Evolutionary conservation across 92 coral and sea anemone species (phyloP).

Genomic region (Epizoanthus illoricatus): DNA sequence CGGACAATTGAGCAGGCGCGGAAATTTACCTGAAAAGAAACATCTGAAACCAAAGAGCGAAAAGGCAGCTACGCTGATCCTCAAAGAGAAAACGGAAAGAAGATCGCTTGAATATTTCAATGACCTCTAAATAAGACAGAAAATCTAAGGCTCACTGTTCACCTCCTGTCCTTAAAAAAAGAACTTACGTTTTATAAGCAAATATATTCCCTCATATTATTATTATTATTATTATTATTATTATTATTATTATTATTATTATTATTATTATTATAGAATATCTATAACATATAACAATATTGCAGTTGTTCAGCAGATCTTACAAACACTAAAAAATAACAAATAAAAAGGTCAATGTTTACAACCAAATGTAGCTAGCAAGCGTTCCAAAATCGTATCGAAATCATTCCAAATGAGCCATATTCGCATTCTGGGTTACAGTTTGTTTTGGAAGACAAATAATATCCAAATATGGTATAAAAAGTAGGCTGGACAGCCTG

Average conservation of each 20-base stretch:
- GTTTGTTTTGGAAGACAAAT: neutral
- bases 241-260: no score
- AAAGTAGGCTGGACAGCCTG: no score
- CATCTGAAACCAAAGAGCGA: neutral
- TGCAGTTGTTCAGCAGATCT: no score
- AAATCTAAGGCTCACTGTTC: neutral
- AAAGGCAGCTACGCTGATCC: neutral
- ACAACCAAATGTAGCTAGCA: no score
- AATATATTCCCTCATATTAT: neutral
- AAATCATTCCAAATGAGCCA: no score
- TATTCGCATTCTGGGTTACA: neutral
- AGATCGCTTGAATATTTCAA: constrained; percentile 10
- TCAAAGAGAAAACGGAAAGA: constrained; percentile 17
- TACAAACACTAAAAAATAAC: no score
- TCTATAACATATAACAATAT: no score
- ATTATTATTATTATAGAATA: no score
- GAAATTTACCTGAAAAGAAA: constrained; percentile 12
- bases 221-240: no score
- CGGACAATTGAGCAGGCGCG: constrained; percentile 8
- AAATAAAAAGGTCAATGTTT: no score
- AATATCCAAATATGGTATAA: neutral
- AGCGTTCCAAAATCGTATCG: no score
- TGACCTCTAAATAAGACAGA: neutral
- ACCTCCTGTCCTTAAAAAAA: no score
- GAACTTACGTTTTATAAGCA: neutral